Percentiles rank a stretch among this genome's conserved stretches.
Conservation (phyloP, 23 tunicate species). For the Halocynthia roretzi region DNA sequence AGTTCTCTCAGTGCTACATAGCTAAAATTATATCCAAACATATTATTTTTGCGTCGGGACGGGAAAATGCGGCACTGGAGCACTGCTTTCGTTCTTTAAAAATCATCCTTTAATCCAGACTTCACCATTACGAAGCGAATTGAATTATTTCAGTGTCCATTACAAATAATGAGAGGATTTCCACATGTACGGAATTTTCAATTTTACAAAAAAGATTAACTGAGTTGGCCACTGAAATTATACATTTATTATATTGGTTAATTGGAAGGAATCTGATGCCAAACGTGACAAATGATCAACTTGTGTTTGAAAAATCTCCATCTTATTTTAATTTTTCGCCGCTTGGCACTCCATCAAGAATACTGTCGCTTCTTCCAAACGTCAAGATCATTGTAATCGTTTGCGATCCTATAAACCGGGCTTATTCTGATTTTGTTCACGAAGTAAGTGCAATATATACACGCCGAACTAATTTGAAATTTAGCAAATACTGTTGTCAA, state of each 20-base stretch:
- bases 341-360: neutral
- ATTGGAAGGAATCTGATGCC: neutral
- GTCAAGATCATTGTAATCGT: neutral
- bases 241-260: too few species aligned
- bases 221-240: too few species aligned
- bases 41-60: too few species aligned
- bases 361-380: neutral
- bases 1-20: too few species aligned
- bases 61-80: conserved; percentile 1
- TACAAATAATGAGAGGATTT: neutral
- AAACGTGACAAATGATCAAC: neutral
- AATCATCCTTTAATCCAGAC: neutral
- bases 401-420: neutral
- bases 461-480: neutral
- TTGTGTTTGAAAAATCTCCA: conserved; percentile 5
- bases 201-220: too few species aligned
- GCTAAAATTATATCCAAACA: too few species aligned
- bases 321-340: conserved; percentile 4
- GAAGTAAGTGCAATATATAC: neutral
- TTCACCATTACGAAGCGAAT: neutral
- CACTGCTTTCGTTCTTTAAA: neutral
- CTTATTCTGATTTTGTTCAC: neutral
- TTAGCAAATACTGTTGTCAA: neutral
- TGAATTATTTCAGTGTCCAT: neutral
- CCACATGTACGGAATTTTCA: neutral